Conservation (phyloP, 2,888 invertebrate species). For the Brachyopa scutellaris region DNA sequence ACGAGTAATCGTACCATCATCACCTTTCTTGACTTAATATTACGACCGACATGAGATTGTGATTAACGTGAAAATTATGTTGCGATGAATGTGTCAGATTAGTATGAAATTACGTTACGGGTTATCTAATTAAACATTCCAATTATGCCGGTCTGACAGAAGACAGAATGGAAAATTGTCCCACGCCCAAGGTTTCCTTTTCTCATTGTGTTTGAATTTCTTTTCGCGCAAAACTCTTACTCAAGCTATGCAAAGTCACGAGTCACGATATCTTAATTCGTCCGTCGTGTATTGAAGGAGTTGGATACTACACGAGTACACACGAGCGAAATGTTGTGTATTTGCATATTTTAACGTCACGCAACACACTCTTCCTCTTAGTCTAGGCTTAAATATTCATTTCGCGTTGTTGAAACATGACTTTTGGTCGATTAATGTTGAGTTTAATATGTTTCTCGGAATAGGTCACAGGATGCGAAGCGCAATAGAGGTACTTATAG, state of each 20-base stretch:
- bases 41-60: slow-evolving; percentile 41
- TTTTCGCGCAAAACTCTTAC: too few species aligned
- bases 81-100: slow-evolving; percentile 19
- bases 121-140: slow-evolving; percentile 50
- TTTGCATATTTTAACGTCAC: slow-evolving; percentile 40
- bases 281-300: background rate
- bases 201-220: too few species aligned
- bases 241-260: background rate
- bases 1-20: too few species aligned
- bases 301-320: too few species aligned
- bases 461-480: too few species aligned
- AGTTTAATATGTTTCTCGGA: slow-evolving; percentile 21
- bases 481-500: too few species aligned
- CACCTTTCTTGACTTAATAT: slow-evolving; percentile 1
- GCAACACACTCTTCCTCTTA: too few species aligned
- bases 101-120: slow-evolving; percentile 20
- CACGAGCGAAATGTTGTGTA: background rate
- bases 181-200: background rate
- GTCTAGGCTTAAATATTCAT: slow-evolving; percentile 25
- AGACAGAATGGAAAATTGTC: background rate
- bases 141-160: slow-evolving; percentile 15
- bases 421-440: slow-evolving; percentile 28
- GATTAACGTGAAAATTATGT: slow-evolving; percentile 28
- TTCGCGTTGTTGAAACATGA: slow-evolving; percentile 10
- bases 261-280: slow-evolving; percentile 30